phyloP scores from a whole-genome alignment of 2,113 vertebrate genomes.

The Pseudonaja textilis region DNA sequence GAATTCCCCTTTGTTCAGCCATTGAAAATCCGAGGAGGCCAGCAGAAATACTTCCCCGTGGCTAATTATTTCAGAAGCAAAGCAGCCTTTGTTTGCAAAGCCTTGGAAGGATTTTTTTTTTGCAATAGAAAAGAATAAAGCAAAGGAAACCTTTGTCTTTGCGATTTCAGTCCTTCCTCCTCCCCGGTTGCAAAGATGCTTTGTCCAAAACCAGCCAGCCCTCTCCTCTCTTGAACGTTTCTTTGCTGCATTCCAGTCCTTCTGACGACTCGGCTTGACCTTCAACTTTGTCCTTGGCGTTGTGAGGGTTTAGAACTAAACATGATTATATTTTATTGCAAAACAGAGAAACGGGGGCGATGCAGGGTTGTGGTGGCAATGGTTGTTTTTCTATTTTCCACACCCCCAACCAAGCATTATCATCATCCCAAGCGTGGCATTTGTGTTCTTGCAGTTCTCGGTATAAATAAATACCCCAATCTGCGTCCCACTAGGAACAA shows the following conservation, averaged over 20 bases:
- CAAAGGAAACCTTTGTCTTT: not conserved
- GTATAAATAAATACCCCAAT: conserved; percentile 79
- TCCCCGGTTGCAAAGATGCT: conserved; percentile 45
- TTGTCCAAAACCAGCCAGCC: conserved; percentile 35
- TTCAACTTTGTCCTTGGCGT: conserved; percentile 72
- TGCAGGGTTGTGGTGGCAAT: conserved; percentile 5
- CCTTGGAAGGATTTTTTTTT: conserved; percentile 39
- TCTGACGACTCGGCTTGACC: conserved; percentile 64
- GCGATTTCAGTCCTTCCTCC: not conserved
- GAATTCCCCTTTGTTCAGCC: conserved; percentile 68
- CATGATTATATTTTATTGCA: conserved; percentile 62
- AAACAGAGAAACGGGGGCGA: conserved; percentile 67
- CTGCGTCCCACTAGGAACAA: conserved; percentile 72
- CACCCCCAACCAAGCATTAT: conserved; percentile 58
- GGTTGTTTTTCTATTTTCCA: conserved; percentile 16
- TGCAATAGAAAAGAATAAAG: conserved; percentile 53
- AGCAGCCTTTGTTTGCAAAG: conserved; percentile 40
- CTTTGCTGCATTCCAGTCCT: conserved; percentile 1
- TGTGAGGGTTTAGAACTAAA: conserved; percentile 61
- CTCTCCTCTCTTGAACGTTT: conserved; percentile 42
- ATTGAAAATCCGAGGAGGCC: conserved; percentile 52
- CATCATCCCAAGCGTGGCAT: conserved; percentile 74
- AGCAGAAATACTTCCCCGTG: conserved; percentile 47
- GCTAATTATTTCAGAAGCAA: conserved; percentile 68
- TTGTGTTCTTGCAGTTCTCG: conserved; percentile 70